These are phyloP conservation scores for Autographa gamma DNA, from an alignment of 2,888 invertebrate genomes.

Conservation along the genomic window DNA sequence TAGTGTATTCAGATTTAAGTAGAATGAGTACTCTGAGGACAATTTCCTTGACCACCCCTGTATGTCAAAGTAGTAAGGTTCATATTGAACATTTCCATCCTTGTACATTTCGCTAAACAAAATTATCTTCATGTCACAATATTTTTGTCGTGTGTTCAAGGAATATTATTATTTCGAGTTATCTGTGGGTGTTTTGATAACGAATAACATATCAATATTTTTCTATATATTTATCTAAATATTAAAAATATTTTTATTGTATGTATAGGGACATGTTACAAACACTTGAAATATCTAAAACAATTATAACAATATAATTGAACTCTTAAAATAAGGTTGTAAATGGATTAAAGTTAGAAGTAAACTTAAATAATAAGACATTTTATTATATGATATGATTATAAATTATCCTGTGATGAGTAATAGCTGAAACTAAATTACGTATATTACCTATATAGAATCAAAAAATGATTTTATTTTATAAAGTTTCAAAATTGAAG, in stretches of 20 bases:
- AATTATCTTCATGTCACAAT: neutral
- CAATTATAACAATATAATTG: neutral
- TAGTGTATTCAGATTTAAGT: too few relatives aligned
- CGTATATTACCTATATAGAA: neutral
- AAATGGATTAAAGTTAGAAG: neutral
- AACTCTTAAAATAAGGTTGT: slow-evolving; percentile 1
- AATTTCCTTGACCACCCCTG: too few relatives aligned
- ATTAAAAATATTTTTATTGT: slow-evolving; percentile 1
- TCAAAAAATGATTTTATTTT: neutral
- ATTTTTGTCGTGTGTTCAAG: neutral
- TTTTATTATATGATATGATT: slow-evolving; percentile 4
- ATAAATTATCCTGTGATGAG: neutral
- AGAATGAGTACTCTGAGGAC: too few relatives aligned
- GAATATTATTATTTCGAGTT: neutral
- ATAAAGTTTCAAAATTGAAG: neutral
- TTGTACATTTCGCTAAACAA: too few relatives aligned
- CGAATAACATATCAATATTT: neutral
- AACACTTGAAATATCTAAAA: neutral
- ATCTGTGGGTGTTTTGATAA: neutral
- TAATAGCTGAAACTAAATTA: neutral
- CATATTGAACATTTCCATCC: too few relatives aligned
- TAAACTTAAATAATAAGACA: neutral
- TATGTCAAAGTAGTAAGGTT: too few relatives aligned
- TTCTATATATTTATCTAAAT: neutral
- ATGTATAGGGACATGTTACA: neutral